These are phyloP conservation scores for Falco berigora DNA, from an alignment of 2,797 vertebrate genomes.

Conservation along the genomic window DNA sequence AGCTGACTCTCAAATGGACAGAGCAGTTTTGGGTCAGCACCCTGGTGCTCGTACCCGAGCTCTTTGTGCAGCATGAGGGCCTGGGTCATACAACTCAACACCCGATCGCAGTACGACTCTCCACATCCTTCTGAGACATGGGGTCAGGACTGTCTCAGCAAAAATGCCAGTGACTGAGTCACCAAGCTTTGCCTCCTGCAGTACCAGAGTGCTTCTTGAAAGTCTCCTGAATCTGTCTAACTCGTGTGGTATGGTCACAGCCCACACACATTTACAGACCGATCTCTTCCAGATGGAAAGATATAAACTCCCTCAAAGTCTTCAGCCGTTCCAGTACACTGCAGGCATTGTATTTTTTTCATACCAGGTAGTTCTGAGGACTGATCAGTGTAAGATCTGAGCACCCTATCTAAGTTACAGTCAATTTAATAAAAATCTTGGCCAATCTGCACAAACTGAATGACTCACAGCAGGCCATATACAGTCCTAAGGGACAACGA, in stretches of 20 bases:
- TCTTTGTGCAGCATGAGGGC: not conserved
- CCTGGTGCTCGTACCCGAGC: not conserved
- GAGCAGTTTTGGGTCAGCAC: not conserved
- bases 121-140: not conserved
- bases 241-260: not conserved
- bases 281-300: not conserved
- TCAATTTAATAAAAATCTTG: not conserved
- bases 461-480: slow-evolving; percentile 9
- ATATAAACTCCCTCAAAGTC: not conserved
- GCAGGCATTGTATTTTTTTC: not conserved
- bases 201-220: not conserved
- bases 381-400: not conserved
- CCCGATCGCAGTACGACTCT: not conserved
- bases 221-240: not conserved
- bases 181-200: not conserved
- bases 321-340: not conserved
- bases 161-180: not conserved
- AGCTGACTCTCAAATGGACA: not conserved
- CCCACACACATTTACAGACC: not conserved
- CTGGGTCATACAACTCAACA: fast-evolving
- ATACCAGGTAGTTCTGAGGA: not conserved
- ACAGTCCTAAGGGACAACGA: not conserved
- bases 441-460: not conserved
- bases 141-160: not conserved
- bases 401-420: not conserved